Percentiles rank a stretch among this genome's conserved stretches.
These are phyloP conservation scores for Cotesia vestalis DNA, from an alignment of 1,140 invertebrate genomes.

Conservation along the genomic window DNA sequence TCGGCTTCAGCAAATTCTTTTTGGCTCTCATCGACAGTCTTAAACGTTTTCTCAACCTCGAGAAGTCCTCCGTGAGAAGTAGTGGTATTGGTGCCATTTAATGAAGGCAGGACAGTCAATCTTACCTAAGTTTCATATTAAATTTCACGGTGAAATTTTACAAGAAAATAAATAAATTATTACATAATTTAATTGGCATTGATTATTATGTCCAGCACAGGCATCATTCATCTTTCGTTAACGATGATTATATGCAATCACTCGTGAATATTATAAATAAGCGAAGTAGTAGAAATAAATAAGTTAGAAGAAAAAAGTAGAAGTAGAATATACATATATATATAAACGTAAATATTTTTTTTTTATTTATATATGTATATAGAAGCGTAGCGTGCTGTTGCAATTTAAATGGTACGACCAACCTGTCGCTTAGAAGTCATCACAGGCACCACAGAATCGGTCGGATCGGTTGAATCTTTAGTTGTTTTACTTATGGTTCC, in stretches of 20 bases:
- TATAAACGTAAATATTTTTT: too few relatives aligned
- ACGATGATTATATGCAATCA: constrained; percentile 15
- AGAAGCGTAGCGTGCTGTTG: constrained; percentile 4
- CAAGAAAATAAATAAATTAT: constrained; percentile 47
- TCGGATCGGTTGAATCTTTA: constrained; percentile 39
- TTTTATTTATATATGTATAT: too few relatives aligned
- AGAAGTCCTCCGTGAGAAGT: constrained; percentile 79
- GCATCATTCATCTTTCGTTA: too few relatives aligned
- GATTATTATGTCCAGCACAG: too few relatives aligned
- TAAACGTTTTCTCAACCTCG: constrained; percentile 77
- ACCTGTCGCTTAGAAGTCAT: constrained; percentile 63
- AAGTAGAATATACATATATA: too few relatives aligned
- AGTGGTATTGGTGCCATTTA: constrained; percentile 73
- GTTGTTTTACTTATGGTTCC: constrained; percentile 19
- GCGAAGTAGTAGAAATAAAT: constrained; percentile 4
- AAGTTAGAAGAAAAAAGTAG: constrained; percentile 1
- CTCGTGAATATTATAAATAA: constrained; percentile 11
- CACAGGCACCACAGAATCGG: constrained; percentile 47
- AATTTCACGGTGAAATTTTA: constrained; percentile 42
- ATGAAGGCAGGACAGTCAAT: constrained; percentile 75
- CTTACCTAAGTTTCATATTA: constrained; percentile 65
- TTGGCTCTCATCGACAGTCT: constrained; percentile 72
- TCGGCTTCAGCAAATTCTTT: constrained; percentile 60
- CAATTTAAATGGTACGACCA: constrained; percentile 44
- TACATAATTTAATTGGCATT: too few relatives aligned